Evolutionary conservation across 1,140 invertebrate genomes (phyloP), one percentile per base, ranked within the genome.

Genomic region (Elymnias hypermnestra): DNA sequence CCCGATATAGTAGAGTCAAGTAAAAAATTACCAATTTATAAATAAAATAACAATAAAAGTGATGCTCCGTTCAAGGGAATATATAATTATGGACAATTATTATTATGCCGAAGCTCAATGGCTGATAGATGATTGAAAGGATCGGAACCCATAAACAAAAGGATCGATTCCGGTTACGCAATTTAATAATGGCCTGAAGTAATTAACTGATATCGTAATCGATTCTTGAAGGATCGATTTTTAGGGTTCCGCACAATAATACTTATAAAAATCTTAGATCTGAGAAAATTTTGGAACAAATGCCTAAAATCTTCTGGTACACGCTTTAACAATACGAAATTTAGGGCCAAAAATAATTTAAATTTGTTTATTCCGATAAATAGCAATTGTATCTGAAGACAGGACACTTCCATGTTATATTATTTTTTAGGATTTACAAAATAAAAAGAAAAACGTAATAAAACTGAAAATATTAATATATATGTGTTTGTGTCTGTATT

Each of bases 21-120:
- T 66, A 74, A 81, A 72, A 82, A 83, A 84, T 82, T 79, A 83
- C 78, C 77, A 79, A 72, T 82, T 84, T 83, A 83, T 85, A 83
- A 85, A 85, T 85, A 85, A 85, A 85, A 85, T 85, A 85, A 83
- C 82, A 85, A 85, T 85, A 83, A 84, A 85, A 83, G 68, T 64
- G 78, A 85, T 75, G 73, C 72, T 71, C 66, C 57, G 68, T 68
- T 82, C 76, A 72, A 75, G 76, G 72, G 78, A 82, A 83, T 83
- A 82, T 85, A 74, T 85, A 83, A 85, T 85, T 85, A 85, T 82
- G 82, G 78, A 78, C 82, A 85, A 85, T 85, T 85, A 83, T 78
- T 83, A 79, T 83, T 77, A 84, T 83, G 73, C 70, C 69, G 74
- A 73, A 78, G 72, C 74, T 77, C 66, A 81, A 82, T 82, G 71